phyloP scores from a whole-genome alignment of 2,888 invertebrate species.

The Conomelus anceps region DNA sequence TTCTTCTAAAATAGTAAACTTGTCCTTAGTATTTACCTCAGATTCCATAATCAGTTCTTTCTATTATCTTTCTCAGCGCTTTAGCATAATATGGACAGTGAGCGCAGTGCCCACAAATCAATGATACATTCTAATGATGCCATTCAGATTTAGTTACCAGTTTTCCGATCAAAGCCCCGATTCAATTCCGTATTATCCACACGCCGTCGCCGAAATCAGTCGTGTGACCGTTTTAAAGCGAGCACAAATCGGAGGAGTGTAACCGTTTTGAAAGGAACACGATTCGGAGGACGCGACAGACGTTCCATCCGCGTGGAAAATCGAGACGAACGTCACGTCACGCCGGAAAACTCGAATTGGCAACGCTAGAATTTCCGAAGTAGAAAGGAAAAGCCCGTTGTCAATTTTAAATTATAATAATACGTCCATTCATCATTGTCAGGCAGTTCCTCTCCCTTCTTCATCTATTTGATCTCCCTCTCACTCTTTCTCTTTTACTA shows the following conservation, averaged over 20 bases:
- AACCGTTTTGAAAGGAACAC: not conserved
- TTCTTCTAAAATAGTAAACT: too few relatives aligned
- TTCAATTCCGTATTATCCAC: not conserved
- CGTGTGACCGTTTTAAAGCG: not conserved
- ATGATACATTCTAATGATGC: too few relatives aligned
- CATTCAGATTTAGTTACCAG: not conserved
- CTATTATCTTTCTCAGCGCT: too few relatives aligned
- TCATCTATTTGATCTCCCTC: too few relatives aligned
- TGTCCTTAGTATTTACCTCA: too few relatives aligned
- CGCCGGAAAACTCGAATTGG: not conserved
- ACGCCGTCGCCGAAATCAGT: too few relatives aligned
- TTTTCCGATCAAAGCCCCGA: not conserved
- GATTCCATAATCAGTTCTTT: too few relatives aligned
- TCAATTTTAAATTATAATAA: not conserved
- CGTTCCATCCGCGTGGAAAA: not conserved
- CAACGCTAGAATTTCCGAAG: not conserved
- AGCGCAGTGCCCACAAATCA: too few relatives aligned
- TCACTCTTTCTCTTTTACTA: too few relatives aligned
- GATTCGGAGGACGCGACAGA: not conserved
- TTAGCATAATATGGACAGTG: too few relatives aligned
- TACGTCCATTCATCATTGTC: not conserved
- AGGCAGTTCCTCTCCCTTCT: not conserved
- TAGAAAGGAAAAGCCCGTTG: not conserved
- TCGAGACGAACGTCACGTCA: not conserved
- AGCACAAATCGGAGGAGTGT: not conserved